Evolutionary conservation across 2,797 vertebrate species (phyloP).

Genomic region (Enteromius treurensis): DNA sequence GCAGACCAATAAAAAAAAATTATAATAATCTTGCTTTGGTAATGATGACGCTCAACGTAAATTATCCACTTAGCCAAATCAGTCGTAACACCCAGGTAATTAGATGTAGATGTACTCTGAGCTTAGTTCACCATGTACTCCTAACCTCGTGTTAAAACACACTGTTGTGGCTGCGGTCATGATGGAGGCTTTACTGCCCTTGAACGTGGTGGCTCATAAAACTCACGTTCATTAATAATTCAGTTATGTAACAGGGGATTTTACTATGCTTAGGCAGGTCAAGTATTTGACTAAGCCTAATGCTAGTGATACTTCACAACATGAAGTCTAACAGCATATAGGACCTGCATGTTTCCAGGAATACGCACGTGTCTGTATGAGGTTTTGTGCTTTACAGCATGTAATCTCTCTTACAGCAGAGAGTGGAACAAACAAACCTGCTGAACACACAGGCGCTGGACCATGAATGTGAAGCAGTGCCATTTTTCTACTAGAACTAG

Average conservation of each 20-base stretch:
- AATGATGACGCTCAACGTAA: not conserved
- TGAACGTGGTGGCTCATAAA: constrained; percentile 38
- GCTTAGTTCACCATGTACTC: not conserved
- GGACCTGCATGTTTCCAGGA: not conserved
- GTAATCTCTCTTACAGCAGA: not conserved
- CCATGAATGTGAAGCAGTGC: not conserved
- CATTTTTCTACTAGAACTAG: no score
- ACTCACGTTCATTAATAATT: constrained; percentile 25
- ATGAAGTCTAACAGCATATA: constrained; percentile 5
- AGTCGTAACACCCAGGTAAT: constrained; percentile 21
- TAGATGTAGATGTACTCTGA: not conserved
- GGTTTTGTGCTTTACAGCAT: not conserved
- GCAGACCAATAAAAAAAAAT: not conserved
- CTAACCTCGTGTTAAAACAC: not conserved
- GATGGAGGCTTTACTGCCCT: not conserved
- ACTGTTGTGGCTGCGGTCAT: constrained; percentile 9
- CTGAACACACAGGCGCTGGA: not conserved
- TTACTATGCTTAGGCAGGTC: constrained; percentile 21
- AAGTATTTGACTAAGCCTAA: constrained; percentile 17
- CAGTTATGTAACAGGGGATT: constrained; percentile 22
- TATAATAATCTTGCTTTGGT: not conserved
- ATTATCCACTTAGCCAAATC: constrained; percentile 28
- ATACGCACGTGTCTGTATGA: not conserved
- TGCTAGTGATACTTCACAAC: constrained; percentile 10
- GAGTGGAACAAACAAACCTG: constrained; percentile 10